These are phyloP conservation scores for Mycetomoellerius zeteki DNA, from an alignment of 1,140 invertebrate species.

Conservation along the genomic window DNA sequence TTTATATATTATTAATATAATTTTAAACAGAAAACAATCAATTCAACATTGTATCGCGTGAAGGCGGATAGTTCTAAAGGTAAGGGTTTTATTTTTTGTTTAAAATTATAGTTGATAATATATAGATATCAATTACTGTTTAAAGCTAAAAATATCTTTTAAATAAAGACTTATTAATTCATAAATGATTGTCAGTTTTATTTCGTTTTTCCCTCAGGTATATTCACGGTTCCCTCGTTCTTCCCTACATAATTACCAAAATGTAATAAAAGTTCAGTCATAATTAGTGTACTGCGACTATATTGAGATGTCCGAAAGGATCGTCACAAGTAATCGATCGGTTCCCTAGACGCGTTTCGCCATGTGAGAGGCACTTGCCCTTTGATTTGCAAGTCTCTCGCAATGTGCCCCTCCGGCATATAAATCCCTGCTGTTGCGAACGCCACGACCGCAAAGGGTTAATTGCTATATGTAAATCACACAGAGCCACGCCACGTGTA, in stretches of 20 bases:
- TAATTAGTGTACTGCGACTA: background rate
- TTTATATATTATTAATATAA: too few relatives aligned
- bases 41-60: too few relatives aligned
- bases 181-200: too few relatives aligned
- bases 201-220: too few relatives aligned
- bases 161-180: too few relatives aligned
- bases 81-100: too few relatives aligned
- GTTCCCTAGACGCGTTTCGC: background rate
- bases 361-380: constrained; percentile 22
- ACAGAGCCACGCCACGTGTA: constrained; percentile 29
- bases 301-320: constrained; percentile 26
- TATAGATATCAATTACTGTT: too few relatives aligned
- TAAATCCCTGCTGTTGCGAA: constrained; percentile 38
- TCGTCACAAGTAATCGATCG: constrained; percentile 43
- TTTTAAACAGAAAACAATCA: too few relatives aligned
- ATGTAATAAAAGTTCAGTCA: background rate
- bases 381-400: constrained; percentile 59
- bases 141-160: too few relatives aligned
- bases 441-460: constrained; percentile 56
- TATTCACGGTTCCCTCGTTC: too few relatives aligned
- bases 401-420: constrained; percentile 36
- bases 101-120: too few relatives aligned
- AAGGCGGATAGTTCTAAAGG: too few relatives aligned
- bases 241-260: background rate
- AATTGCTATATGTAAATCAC: constrained; percentile 63